Base-by-base conservation (phyloP, 2,888 invertebrate species). In the Actias luna region DNA sequence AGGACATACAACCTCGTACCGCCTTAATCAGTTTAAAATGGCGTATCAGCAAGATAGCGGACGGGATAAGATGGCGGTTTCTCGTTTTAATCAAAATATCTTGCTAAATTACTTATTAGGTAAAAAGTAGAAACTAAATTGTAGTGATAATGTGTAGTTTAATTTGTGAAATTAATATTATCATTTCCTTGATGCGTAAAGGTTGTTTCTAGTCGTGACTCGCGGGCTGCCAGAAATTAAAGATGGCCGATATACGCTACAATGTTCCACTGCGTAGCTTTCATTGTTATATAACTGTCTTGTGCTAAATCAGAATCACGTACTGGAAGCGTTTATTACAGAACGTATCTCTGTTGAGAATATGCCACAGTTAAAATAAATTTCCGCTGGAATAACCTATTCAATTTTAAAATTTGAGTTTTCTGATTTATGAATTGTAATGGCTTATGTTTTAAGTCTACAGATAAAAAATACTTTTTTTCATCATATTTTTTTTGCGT, bases 231-330 rank as follows among this genome's bases (percentile, higher is more conserved):
- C 55, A 55, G 55, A 55, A 55, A 55, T 55, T 55, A 55, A 55
- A 55, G 55, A 55, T 55, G 55, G 55, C 27, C 55, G 55, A 29
- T 55, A 55, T 55, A 55, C 55, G 29, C 8, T 55, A 55, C 55
- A 55, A 55, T 55, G 55, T 55, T 55, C 29, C 55, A 29, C 29
- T n/a, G 55, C 16, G 39, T 33, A 42, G 29, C 16, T 42, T 62
- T 62, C 58, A 42, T 58, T 62, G 42, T 62, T 57, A 62, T 42
- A 25, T 42, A 58, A 58, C 58, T 25, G 2, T 39, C 25, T 25
- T 22, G 22, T 31, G 31, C 31, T 42, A 29, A 52, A 57, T 61
- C 61, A 57, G 16, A 62, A 39, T 25, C 58, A 58, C 57, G 61
- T 39, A 57, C n/a, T 22, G 22, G 25, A 33, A 33, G 58, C 58